A percentile compares a stretch with the other conserved stretches of the same genome.
phyloP scores from a whole-genome alignment of 2,797 vertebrate genomes.

The Notoglanidium macrostoma region DNA sequence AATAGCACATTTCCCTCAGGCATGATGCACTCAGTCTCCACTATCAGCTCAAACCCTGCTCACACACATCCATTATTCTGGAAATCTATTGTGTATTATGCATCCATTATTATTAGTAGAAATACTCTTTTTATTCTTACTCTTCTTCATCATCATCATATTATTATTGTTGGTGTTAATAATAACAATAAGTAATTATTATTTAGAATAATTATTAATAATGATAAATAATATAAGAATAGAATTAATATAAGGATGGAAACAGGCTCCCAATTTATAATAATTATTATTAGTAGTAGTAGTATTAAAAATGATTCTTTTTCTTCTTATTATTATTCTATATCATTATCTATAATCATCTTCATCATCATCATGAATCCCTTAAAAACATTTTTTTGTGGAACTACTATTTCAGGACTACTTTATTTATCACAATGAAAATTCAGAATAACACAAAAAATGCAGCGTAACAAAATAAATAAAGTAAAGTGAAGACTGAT shows the following conservation, averaged over 20 bases:
- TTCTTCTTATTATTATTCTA: neutral
- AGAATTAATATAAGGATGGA: neutral
- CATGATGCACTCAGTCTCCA: neutral
- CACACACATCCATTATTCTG: neutral
- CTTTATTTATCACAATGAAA: neutral
- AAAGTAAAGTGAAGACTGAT: neutral
- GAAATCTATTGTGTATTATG: neutral
- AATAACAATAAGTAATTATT: neutral
- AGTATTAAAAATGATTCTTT: neutral
- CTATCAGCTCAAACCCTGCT: neutral
- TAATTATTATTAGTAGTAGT: neutral
- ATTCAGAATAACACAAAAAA: neutral
- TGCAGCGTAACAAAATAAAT: neutral
- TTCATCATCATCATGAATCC: neutral
- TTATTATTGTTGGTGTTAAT: neutral
- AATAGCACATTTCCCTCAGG: neutral
- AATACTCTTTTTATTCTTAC: neutral
- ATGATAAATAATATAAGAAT: neutral
- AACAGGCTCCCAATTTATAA: neutral
- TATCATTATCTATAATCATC: neutral
- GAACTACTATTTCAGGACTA: neutral
- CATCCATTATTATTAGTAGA: neutral
- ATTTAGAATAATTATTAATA: neutral
- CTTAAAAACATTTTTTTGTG: neutral
- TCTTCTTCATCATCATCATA: neutral